Conservation (phyloP, 2,797 vertebrate genomes). For the Oreochromis grahami region DNA sequence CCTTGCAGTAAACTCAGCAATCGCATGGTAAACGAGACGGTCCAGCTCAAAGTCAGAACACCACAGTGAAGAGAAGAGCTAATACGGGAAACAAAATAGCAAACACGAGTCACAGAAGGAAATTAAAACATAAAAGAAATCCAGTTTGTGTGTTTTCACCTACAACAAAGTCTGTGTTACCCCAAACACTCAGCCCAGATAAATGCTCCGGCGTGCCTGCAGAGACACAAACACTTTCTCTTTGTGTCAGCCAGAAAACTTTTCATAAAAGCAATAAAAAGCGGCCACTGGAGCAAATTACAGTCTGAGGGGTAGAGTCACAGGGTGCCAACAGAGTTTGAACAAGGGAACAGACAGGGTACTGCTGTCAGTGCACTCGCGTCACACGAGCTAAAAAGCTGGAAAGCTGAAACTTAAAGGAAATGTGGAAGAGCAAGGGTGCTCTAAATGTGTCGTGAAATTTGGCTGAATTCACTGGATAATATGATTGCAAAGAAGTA, state of each 20-base stretch:
- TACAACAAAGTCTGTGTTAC: slow-evolving; percentile 21
- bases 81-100: neutral
- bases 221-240: slow-evolving; percentile 48
- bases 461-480: neutral
- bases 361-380: slow-evolving; percentile 2
- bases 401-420: neutral
- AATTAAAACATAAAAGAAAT: neutral
- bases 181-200: slow-evolving; percentile 37
- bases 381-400: neutral
- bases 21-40: neutral
- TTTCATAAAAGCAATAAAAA: slow-evolving; percentile 43
- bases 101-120: neutral
- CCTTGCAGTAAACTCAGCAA: neutral
- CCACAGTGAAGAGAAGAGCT: neutral
- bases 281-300: slow-evolving; percentile 23
- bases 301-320: slow-evolving; percentile 29
- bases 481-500: neutral
- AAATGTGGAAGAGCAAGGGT: neutral
- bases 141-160: neutral
- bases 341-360: slow-evolving; percentile 2
- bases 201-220: slow-evolving; percentile 37
- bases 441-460: neutral
- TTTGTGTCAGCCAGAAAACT: slow-evolving; percentile 45
- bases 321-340: slow-evolving; percentile 4
- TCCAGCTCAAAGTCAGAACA: neutral